phyloP scores from a whole-genome alignment of 2,113 vertebrate species.

The Rousettus leschenaultii region DNA sequence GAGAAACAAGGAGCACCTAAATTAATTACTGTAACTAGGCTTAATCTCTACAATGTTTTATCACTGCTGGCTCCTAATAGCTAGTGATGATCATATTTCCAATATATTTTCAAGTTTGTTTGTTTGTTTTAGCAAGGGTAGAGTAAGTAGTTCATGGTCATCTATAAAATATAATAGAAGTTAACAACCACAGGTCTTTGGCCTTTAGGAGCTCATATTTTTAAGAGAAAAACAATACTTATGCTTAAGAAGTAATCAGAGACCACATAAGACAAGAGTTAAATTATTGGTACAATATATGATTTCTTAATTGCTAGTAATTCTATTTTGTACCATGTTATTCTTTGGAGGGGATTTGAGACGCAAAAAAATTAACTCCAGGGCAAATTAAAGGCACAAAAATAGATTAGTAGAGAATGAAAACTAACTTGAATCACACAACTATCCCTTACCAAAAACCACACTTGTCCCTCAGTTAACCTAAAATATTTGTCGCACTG shows the following conservation, averaged over 20 bases:
- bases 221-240: slow-evolving; percentile 15
- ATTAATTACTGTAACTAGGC: background rate
- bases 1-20: background rate
- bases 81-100: background rate
- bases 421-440: slow-evolving; percentile 70
- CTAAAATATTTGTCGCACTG: slow-evolving; percentile 63
- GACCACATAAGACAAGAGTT: background rate
- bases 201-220: background rate
- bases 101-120: background rate
- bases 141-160: background rate
- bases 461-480: slow-evolving; percentile 58
- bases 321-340: slow-evolving; percentile 1
- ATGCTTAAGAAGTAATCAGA: background rate
- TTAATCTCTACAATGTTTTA: background rate
- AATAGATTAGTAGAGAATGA: slow-evolving; percentile 53
- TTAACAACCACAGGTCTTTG: background rate
- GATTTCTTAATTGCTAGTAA: slow-evolving; percentile 19
- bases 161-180: background rate
- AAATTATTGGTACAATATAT: background rate
- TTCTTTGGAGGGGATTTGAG: slow-evolving; percentile 6
- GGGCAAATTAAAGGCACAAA: slow-evolving; percentile 17
- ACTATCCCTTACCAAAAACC: slow-evolving; percentile 51
- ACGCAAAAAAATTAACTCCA: background rate
- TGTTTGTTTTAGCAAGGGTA: background rate
- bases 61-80: background rate